phyloP scores from a whole-genome alignment of 2,888 invertebrate genomes.

The Acronicta alni region DNA sequence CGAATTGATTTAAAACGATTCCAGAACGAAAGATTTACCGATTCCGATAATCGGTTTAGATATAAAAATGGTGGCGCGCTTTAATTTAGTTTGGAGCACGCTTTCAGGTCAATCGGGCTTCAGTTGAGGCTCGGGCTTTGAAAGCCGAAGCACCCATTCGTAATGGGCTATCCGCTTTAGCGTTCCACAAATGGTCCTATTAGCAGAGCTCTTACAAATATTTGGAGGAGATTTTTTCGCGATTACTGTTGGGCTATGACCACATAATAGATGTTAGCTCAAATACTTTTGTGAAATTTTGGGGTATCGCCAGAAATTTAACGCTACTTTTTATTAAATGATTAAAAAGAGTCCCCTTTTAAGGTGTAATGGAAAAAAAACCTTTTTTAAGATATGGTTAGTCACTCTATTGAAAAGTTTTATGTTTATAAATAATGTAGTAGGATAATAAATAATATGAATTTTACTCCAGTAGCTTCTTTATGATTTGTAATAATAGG shows the following conservation, averaged over 20 bases:
- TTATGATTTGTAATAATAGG: no score
- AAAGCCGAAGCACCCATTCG: constrained; percentile 23
- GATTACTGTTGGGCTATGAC: constrained; percentile 14
- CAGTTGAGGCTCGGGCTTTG: constrained; percentile 24
- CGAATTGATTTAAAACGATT: constrained; percentile 39
- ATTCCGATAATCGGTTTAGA: constrained; percentile 50
- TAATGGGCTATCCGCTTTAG: constrained; percentile 24
- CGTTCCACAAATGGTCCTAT: constrained; percentile 36
- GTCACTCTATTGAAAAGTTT: no score
- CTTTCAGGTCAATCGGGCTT: constrained; percentile 39
- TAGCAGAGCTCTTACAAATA: constrained; percentile 41
- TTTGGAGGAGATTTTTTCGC: constrained; percentile 40
- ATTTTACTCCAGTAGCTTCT: no score
- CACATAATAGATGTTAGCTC: constrained; percentile 29
- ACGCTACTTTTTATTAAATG: constrained; percentile 6
- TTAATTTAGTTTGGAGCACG: constrained; percentile 45
- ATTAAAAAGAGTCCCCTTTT: no score
- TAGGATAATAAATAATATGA: no score
- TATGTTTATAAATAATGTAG: no score
- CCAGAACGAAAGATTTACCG: constrained; percentile 39
- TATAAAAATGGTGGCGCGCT: constrained; percentile 37
- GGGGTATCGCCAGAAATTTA: constrained; percentile 6
- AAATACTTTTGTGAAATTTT: constrained; percentile 15
- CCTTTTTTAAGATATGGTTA: no score
- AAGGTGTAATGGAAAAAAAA: no score